phyloP scores from a whole-genome alignment of 2,113 vertebrate genomes.

The Dicaeum eximium region DNA sequence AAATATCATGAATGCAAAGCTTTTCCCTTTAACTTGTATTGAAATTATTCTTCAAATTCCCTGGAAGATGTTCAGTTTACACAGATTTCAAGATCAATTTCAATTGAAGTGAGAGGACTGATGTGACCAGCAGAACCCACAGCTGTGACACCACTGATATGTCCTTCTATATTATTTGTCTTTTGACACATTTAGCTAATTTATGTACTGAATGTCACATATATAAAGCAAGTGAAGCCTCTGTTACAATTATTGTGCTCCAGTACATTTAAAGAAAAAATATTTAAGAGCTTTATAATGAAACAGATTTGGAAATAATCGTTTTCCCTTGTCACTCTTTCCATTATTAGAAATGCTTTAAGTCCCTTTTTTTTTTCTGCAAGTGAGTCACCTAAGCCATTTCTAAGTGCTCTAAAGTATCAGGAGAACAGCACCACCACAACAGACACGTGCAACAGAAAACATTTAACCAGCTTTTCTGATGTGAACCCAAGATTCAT shows the following conservation, averaged over 20 bases:
- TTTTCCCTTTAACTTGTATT: not conserved
- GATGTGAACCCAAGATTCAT: not conserved
- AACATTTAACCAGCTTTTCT: not conserved
- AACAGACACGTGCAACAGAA: not conserved
- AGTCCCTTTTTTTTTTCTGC: not conserved
- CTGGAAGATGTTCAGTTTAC: not conserved
- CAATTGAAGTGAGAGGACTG: not conserved
- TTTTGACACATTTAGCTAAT: not conserved
- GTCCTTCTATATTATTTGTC: not conserved
- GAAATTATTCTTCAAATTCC: not conserved
- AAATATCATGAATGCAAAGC: not conserved
- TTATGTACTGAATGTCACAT: not conserved
- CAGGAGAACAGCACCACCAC: not conserved
- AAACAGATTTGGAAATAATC: not conserved
- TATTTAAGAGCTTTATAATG: not conserved
- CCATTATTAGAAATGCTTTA: not conserved
- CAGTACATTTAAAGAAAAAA: not conserved
- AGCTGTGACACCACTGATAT: not conserved
- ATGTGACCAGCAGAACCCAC: not conserved
- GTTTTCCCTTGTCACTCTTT: not conserved
- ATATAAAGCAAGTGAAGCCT: not conserved
- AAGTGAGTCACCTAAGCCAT: not conserved
- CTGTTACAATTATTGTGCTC: not conserved
- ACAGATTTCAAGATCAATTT: not conserved
- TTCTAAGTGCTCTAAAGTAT: not conserved